phyloP scores from a whole-genome alignment of 2,797 vertebrate species.

The Chrysocyon brachyurus region DNA sequence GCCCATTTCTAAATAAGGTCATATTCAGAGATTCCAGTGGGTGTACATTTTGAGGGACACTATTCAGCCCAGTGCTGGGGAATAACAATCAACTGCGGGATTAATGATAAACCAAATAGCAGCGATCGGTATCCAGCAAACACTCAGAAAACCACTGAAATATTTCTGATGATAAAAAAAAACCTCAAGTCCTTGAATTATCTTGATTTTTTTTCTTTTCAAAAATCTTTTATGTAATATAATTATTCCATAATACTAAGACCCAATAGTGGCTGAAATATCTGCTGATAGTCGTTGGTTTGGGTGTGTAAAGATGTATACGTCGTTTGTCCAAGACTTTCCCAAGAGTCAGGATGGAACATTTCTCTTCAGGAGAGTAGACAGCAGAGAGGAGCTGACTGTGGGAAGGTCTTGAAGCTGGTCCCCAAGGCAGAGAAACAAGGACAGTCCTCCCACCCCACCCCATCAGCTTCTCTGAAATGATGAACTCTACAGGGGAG shows the following conservation, averaged over 20 bases:
- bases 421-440: neutral
- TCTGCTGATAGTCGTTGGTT: neutral
- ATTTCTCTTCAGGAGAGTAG: neutral
- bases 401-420: neutral
- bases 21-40: neutral
- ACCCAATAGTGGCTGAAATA: neutral
- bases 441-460: too few species aligned
- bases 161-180: neutral
- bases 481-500: neutral
- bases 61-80: neutral
- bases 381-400: neutral
- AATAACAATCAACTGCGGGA: neutral
- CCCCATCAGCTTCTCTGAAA: neutral
- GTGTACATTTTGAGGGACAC: neutral
- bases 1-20: neutral
- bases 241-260: neutral
- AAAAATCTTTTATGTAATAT: neutral
- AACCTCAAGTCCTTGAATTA: neutral
- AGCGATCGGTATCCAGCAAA: neutral
- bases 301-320: neutral
- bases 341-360: neutral
- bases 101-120: neutral
- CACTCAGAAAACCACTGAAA: neutral
- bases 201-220: neutral
- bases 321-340: neutral